Evolutionary conservation across 2,888 invertebrate genomes (phyloP), one percentile per base, ranked within the genome.

Genomic region (Cryptophagus acutangulus): DNA sequence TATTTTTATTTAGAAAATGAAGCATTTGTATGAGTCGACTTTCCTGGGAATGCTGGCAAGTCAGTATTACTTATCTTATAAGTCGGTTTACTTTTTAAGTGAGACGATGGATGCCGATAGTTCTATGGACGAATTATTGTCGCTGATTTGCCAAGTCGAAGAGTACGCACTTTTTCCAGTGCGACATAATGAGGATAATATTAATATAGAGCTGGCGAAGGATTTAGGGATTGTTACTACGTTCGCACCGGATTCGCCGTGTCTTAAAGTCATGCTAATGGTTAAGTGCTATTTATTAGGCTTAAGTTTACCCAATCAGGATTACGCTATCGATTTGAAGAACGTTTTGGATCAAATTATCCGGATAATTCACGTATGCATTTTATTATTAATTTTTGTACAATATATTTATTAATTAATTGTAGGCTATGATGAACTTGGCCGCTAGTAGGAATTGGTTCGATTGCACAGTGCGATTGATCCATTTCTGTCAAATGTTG

Each of bases 301-400:
- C 29, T 65, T 87, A 3, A 72, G 76, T 17, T 70, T 99, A 38
- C 95, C 96, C 0, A 87, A 87, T 59, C 80, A 93, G 0, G 99
- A 99, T 72, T 99, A 97, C 67, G 72, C 84, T 39, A 96, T 97
- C 0, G 99, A 99, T 70, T 82, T 92, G 24, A 97, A 99, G 71
- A 92, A 93, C 9, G 93, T 96, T 1, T 74, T 99, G 35, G 99
- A 99, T 71, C 96, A 99, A 69, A 82, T 94, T 12, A 85, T 96
- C 29, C 81, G 99, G 62, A 90, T 99, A 48, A 70, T 96, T 52
- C 95, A 95, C 76, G 88, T 87, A 67, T 59, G 58, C 48, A 15
- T 4, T 26, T 3, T 26, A n/a, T n/a, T n/a, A n/a, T 26, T 26
- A 26, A n/a, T 20, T 8, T 20, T 20, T 26, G 26, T 26, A 26